Evolutionary conservation across 2,888 invertebrate genomes (phyloP).

Genomic region (Malacosoma neustria): DNA sequence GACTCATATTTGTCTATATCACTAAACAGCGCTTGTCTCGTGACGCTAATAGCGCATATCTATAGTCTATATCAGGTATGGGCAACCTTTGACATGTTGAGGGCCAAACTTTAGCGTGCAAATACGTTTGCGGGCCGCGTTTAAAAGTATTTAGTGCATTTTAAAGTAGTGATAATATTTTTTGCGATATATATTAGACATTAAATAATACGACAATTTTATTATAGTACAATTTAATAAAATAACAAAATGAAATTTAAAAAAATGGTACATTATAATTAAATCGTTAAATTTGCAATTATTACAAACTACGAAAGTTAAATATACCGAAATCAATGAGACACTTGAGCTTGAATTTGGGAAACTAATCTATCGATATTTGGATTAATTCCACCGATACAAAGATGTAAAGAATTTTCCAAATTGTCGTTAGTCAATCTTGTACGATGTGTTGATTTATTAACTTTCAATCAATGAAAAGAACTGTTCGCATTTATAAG

Average conservation of each 20-base stretch:
- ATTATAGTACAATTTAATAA: too few relatives aligned
- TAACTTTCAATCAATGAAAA: too few relatives aligned
- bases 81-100: too few relatives aligned
- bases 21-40: too few relatives aligned
- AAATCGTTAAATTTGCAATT: slow-evolving; percentile 5
- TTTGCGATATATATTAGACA: too few relatives aligned
- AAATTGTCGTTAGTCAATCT: not conserved
- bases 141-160: too few relatives aligned
- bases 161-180: too few relatives aligned
- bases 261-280: slow-evolving; percentile 5
- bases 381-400: slow-evolving; percentile 5
- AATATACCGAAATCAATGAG: slow-evolving; percentile 4
- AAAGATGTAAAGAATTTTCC: slow-evolving; percentile 4
- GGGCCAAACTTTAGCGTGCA: slow-evolving; percentile 3
- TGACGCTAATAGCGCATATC: too few relatives aligned
- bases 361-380: slow-evolving; percentile 5
- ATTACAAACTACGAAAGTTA: slow-evolving; percentile 4
- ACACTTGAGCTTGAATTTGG: slow-evolving; percentile 5
- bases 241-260: slow-evolving; percentile 4
- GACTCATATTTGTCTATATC: too few relatives aligned
- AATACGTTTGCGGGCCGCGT: slow-evolving; percentile 3
- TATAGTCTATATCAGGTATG: not conserved
- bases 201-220: too few relatives aligned
- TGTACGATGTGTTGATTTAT: not conserved
- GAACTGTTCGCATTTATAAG: too few relatives aligned